Conservation (phyloP, 2,797 vertebrate genomes). For the Capromys pilorides region DNA sequence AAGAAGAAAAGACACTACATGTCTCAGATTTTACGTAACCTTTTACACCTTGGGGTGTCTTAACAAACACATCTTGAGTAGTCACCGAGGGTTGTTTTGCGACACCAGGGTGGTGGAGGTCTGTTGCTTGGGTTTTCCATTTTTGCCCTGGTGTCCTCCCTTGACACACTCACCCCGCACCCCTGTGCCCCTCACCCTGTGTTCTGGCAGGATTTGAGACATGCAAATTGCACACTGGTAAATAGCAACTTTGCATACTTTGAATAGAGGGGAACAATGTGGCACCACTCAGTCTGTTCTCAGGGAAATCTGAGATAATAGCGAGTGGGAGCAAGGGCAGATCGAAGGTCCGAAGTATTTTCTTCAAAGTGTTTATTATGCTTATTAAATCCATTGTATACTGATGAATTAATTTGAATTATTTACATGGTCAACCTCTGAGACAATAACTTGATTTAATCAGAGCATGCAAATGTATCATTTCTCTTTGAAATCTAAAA, state of each 20-base stretch:
- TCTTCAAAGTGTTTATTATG: constrained; percentile 75
- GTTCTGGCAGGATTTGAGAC: constrained; percentile 75
- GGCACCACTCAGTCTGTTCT: constrained; percentile 44
- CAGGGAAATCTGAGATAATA: constrained; percentile 67
- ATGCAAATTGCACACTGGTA: constrained; percentile 79
- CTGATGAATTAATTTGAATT: constrained; percentile 76
- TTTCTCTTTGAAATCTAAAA: constrained; percentile 70
- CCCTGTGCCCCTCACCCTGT: constrained; percentile 39
- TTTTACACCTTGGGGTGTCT: constrained; percentile 69
- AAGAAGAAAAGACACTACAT: constrained; percentile 58
- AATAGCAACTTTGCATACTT: constrained; percentile 81
- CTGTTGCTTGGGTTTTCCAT: neutral
- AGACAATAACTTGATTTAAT: constrained; percentile 67
- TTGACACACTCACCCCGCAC: constrained; percentile 55
- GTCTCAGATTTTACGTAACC: constrained; percentile 44
- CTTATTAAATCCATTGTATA: constrained; percentile 67
- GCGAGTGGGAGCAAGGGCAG: constrained; percentile 37
- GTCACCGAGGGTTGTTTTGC: constrained; percentile 51
- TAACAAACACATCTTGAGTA: constrained; percentile 42
- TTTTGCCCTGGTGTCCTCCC: constrained; percentile 43
- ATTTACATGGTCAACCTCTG: constrained; percentile 69
- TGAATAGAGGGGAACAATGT: constrained; percentile 69
- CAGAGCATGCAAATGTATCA: constrained; percentile 59
- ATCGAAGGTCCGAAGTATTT: constrained; percentile 14
- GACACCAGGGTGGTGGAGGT: constrained; percentile 33